phyloP scores from a whole-genome alignment of 2,888 invertebrate species.

The Polymixis flavicincta region DNA sequence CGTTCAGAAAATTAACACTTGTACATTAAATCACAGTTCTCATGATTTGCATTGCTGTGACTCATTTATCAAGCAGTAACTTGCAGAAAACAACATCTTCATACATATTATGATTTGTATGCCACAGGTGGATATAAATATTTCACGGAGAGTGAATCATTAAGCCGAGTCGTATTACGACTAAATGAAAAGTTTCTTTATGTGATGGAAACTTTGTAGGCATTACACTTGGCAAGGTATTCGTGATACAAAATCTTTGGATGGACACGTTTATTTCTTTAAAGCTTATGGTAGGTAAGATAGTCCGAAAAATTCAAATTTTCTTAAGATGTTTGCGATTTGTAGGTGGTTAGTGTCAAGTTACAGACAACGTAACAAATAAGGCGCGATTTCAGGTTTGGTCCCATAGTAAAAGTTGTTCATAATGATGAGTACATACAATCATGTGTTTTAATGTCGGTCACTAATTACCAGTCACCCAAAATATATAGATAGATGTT shows the following conservation, averaged over 20 bases:
- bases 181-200: conserved; percentile 75
- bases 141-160: conserved; percentile 56
- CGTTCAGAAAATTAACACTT: conserved; percentile 43
- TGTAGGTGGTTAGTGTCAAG: too few relatives aligned
- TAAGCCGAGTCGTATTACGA: conserved; percentile 61
- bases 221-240: conserved; percentile 70
- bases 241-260: conserved; percentile 69
- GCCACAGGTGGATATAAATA: conserved; percentile 67
- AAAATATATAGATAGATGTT: too few relatives aligned
- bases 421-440: too few relatives aligned
- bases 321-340: too few relatives aligned
- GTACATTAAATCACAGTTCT: conserved; percentile 45
- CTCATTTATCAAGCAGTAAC: conserved; percentile 44
- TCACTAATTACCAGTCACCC: too few relatives aligned
- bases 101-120: conserved; percentile 51
- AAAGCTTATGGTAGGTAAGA: too few relatives aligned
- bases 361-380: too few relatives aligned
- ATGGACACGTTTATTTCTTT: conserved; percentile 65
- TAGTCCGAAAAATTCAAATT: too few relatives aligned
- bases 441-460: too few relatives aligned
- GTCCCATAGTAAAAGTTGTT: too few relatives aligned
- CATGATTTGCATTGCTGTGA: conserved; percentile 40
- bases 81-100: conserved; percentile 44
- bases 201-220: conserved; percentile 75
- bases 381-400: too few relatives aligned